Evolutionary conservation across 37 sponge, comb jelly and placozoan species (phyloP).

Genomic region (Agelas oroides): DNA sequence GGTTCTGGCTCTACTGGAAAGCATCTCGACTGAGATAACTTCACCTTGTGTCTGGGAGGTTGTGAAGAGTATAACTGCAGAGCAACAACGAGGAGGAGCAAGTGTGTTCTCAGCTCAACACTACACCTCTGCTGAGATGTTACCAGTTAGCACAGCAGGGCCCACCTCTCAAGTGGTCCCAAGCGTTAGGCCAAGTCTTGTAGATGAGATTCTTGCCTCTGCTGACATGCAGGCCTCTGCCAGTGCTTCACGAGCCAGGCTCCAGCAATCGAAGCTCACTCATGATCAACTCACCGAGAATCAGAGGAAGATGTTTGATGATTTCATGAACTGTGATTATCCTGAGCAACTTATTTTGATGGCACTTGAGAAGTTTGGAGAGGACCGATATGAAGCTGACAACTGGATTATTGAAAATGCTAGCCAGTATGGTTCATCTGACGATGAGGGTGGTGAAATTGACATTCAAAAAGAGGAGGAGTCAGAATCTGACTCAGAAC

Average conservation of each 20-base stretch:
- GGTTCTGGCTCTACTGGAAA: constrained; percentile 31
- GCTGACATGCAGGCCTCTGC: constrained; percentile 4
- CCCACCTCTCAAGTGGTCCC: too few species aligned
- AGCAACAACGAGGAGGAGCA: background rate
- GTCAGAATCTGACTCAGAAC: background rate
- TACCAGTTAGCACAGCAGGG: too few species aligned
- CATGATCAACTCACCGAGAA: constrained; percentile 28
- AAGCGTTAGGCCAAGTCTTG: background rate
- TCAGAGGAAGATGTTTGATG: constrained; percentile 2
- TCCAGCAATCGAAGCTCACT: background rate
- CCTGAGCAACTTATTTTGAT: background rate
- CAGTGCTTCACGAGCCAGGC: too few species aligned
- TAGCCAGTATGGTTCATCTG: background rate
- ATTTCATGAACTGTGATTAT: background rate
- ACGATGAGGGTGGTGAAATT: constrained; percentile 8
- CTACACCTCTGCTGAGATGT: background rate
- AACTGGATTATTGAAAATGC: constrained; percentile 45
- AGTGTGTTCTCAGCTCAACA: background rate
- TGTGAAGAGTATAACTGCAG: background rate
- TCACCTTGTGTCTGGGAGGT: background rate
- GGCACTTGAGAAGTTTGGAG: constrained; percentile 32
- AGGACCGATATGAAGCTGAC: constrained; percentile 29
- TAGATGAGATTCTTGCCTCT: background rate
- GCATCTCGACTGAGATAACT: constrained; percentile 45
- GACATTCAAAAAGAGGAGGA: background rate